Evolutionary conservation across 1,140 invertebrate genomes (phyloP), one percentile per base, ranked within the genome.

Genomic region (Atopsyche davidsoni): DNA sequence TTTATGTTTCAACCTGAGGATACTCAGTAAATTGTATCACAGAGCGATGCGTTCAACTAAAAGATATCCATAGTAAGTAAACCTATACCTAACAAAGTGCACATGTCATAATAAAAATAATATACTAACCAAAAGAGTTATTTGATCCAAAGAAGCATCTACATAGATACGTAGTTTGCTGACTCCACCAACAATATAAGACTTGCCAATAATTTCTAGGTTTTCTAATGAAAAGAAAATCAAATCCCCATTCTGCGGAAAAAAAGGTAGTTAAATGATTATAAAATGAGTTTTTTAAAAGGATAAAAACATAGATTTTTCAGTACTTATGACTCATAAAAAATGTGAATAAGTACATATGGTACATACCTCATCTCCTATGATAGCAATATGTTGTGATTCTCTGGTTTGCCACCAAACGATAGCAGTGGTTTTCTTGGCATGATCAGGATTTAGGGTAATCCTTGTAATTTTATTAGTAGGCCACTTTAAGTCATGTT

Each of bases 361-460:
- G 2, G 13, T 14, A 19, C 10, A 41, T 46, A 52, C 55, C 46
- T 57, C 47, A 19, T 58, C 55, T 17, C 55, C 55, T 19, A 58
- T 46, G 38, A 58, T 50, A 24, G 39, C 47, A 6, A 58, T 42
- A 17, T 51, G 47, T 35, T 47, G 46, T 0, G 41, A 42, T 16
- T 39, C 40, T 22, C 39, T 46, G 13, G 55, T 53, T 39, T 58
- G 51, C 55, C 55, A 58, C 55, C 55, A 58, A 32, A 50, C 51
- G 1, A 53, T 35, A 4, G 55, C 49, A n/a, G 35, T 51, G 1
- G 51, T 25, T 7, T 31, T 42, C 4, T 39, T 34, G 6, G 35
- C 47, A 22, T 44, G 25, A 11, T 51, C 39, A 9, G 49, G 41
- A 25, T 45, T 46, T 16, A 51, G 25, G 31, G 51, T 34, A 25